phyloP scores from a whole-genome alignment of 2,797 vertebrate species.

The Acanthurus lineatus region DNA sequence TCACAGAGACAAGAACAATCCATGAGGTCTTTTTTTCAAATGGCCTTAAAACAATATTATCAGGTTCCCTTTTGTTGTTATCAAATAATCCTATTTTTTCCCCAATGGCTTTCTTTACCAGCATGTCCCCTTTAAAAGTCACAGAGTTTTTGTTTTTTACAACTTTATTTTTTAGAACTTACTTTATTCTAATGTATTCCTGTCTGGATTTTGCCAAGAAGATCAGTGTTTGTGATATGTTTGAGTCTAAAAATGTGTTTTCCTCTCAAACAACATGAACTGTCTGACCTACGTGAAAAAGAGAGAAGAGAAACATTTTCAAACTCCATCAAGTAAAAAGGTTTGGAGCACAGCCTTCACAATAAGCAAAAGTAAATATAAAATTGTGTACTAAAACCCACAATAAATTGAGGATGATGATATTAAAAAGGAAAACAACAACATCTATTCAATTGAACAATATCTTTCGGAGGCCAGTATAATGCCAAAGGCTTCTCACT shows the following conservation, averaged over 20 bases:
- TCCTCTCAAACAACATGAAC: conserved; percentile 1
- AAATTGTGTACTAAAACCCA: conserved; percentile 13
- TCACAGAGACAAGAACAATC: not conserved
- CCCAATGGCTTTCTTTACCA: not conserved
- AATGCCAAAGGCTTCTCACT: conserved; percentile 21
- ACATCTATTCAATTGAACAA: conserved; percentile 16
- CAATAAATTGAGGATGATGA: not conserved
- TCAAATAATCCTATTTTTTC: conserved; percentile 23
- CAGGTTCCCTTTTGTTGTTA: conserved; percentile 4
- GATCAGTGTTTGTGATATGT: not conserved
- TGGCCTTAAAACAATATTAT: not conserved
- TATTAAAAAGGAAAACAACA: conserved; percentile 27
- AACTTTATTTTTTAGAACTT: not conserved
- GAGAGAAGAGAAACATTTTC: not conserved
- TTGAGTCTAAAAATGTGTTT: conserved; percentile 2
- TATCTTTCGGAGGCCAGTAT: conserved; percentile 25
- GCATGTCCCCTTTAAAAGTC: conserved; percentile 1
- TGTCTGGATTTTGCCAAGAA: not conserved
- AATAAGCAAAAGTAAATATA: conserved; percentile 12
- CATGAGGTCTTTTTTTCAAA: too few species aligned
- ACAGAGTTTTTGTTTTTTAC: conserved; percentile 4
- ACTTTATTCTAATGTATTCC: not conserved
- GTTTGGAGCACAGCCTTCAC: not conserved
- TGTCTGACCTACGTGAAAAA: not conserved
- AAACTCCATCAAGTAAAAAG: conserved; percentile 9